Evolutionary conservation across 2,888 invertebrate genomes (phyloP), one percentile per base, ranked within the genome.

Genomic region (Monochamus alternatus): DNA sequence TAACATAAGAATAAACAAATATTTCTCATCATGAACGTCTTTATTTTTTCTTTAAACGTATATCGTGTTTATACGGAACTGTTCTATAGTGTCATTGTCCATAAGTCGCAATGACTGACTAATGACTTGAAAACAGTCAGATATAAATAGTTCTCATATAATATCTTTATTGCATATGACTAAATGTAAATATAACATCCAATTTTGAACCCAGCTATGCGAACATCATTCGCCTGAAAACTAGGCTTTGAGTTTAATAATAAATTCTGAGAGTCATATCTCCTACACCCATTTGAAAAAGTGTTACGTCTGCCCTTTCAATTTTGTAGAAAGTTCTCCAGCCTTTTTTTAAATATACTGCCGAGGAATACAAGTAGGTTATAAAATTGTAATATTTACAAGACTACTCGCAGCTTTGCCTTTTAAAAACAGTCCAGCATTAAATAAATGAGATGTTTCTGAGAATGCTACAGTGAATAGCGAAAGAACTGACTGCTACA

Each of bases 391-490:
- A 47, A 64, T 64, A 64, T 31, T 64, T 64, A 47, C 47, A 64
- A 47, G 64, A 64, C 64, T 10, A 64, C 64, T 64, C 47, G 32
- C 9, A 47, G 47, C 9, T 44, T 47, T 64, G 64, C 30, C 10
- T 64, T 64, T 64, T 12, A 30, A 47, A 47, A 64, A 47, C 64
- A 64, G 64, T 12, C 44, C 64, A 5, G 64, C 47, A 55, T 64
- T 31, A 64, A 64, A 64, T 64, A 64, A 64, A 64, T 64, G 64
- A 51, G 38, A 64, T 47, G 47, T 64, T 22, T 64, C 47, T 64
- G 31, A 22, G 64, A 64, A 64, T 64, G 55, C 3, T n/a, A 22
- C 22, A 38, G 38, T 12, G 55, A 22, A 55, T 55, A 22, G 55
- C 30, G 38, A 47, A 22, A 64, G n/a, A 64, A 9, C 64, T 47